Evolutionary conservation across 2,113 vertebrate genomes (phyloP).

Genomic region (Pachypanchax playfairii): DNA sequence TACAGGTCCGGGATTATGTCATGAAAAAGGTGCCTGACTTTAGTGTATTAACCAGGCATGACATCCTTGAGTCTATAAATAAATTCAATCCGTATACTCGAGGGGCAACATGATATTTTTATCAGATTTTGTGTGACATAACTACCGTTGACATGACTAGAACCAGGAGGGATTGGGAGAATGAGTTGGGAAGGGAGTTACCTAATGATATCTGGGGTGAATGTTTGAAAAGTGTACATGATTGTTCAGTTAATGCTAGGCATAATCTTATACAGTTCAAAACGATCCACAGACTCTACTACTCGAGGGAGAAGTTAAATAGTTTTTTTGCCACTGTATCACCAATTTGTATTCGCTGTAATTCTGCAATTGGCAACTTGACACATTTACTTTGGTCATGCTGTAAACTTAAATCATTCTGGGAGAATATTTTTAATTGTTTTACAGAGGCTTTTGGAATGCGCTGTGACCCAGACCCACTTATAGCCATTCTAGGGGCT

Average conservation of each 20-base stretch:
- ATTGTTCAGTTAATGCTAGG: slow-evolving; percentile 4
- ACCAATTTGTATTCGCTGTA: no score
- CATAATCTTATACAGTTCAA: neutral
- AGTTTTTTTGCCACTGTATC: no score
- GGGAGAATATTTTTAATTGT: no score
- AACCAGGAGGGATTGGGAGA: neutral
- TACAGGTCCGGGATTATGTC: slow-evolving; percentile 1
- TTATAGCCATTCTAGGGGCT: no score
- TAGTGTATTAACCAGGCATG: neutral
- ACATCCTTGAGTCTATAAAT: neutral
- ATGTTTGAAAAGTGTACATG: slow-evolving; percentile 7
- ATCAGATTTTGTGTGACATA: neutral
- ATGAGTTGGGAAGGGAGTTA: neutral
- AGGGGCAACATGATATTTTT: neutral
- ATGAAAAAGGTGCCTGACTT: neutral
- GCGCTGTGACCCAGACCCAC: no score
- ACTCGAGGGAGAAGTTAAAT: neutral
- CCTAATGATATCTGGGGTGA: neutral
- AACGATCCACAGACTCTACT: neutral
- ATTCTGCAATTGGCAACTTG: no score
- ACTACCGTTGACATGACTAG: neutral
- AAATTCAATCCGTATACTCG: neutral
- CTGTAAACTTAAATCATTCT: no score
- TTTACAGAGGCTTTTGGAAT: no score
- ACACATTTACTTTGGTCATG: no score